Conservation (phyloP, 2,888 invertebrate species). For the Nasonovia ribisnigri region DNA sequence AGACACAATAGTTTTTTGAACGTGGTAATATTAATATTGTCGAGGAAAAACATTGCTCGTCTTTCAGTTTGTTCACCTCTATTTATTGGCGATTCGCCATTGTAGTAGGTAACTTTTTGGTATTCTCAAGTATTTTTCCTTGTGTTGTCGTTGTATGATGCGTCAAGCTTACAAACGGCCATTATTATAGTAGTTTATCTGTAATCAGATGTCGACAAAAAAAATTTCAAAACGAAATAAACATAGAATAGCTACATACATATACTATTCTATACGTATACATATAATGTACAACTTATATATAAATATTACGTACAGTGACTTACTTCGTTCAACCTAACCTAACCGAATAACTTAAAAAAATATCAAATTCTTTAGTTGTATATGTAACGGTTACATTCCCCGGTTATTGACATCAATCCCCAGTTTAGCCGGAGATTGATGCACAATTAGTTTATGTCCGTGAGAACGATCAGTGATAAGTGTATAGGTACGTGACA, state of each 20-base stretch:
- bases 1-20: background rate
- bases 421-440: too few species aligned
- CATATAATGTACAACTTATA: background rate
- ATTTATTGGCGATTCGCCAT: conserved; percentile 41
- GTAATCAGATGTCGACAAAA: background rate
- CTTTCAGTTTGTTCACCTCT: conserved; percentile 55
- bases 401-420: too few species aligned
- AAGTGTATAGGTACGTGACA: too few species aligned
- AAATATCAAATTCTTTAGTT: background rate
- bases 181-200: background rate
- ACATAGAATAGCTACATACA: background rate
- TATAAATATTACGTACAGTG: background rate
- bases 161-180: background rate
- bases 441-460: too few species aligned
- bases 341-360: background rate
- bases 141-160: background rate
- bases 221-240: background rate
- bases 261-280: background rate
- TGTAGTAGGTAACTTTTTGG: conserved; percentile 29
- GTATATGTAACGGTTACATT: too few species aligned
- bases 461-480: too few species aligned
- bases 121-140: conserved; percentile 21
- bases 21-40: background rate
- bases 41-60: conserved; percentile 7
- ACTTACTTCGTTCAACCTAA: background rate